Percentiles rank a stretch among this genome's conserved stretches.
These are phyloP conservation scores for Aphaenogaster rudis DNA, from an alignment of 1,140 invertebrate species.

Conservation along the genomic window DNA sequence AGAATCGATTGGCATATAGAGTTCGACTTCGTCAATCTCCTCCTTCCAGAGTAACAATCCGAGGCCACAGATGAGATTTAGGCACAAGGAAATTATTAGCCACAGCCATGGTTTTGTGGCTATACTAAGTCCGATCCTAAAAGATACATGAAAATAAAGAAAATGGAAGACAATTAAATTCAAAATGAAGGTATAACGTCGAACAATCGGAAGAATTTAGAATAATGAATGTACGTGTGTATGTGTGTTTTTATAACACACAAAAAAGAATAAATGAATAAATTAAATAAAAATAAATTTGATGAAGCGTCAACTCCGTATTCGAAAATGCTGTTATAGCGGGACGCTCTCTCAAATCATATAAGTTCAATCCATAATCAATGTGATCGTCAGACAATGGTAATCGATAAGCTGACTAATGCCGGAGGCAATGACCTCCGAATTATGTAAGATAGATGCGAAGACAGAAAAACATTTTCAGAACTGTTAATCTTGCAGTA, in stretches of 20 bases:
- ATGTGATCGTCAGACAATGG: conserved; percentile 29
- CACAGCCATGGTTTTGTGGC: conserved; percentile 83
- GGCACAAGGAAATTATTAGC: conserved; percentile 77
- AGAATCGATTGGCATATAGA: conserved; percentile 79
- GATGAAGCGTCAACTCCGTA: background rate
- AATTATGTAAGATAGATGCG: conserved; percentile 37
- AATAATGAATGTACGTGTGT: too few species aligned
- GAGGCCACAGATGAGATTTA: conserved; percentile 78
- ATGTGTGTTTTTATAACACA: background rate
- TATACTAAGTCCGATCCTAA: conserved; percentile 82
- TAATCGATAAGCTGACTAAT: conserved; percentile 13
- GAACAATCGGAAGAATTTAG: background rate
- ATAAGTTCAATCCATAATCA: conserved; percentile 23
- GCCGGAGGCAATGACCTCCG: background rate
- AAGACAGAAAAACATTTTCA: background rate
- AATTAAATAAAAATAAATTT: background rate
- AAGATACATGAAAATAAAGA: conserved; percentile 1
- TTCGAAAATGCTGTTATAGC: background rate
- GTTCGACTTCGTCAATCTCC: conserved; percentile 80
- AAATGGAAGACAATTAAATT: conserved; percentile 4
- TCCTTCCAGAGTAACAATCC: conserved; percentile 81
- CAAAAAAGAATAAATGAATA: background rate
- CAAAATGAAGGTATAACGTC: background rate
- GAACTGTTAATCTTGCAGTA: background rate
- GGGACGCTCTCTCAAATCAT: background rate